Evolutionary conservation across 64 coral and sea anemone genomes (phyloP).

Genomic region (Actinia equina): DNA sequence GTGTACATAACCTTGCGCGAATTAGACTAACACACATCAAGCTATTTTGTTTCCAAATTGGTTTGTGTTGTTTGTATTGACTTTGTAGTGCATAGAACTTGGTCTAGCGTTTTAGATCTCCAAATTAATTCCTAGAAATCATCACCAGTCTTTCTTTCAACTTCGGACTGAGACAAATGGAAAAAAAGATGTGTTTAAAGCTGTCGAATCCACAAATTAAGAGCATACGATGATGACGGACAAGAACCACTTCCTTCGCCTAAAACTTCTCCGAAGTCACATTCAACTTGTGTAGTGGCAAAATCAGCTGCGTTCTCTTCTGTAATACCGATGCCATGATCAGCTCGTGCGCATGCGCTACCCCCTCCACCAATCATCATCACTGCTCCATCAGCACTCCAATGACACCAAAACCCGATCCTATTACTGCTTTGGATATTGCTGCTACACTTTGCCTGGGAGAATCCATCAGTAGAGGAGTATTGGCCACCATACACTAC

Average conservation of each 20-base stretch:
- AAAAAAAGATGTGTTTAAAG: no score
- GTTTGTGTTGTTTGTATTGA: no score
- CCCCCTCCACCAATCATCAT: background rate
- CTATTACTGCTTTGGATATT: constrained; percentile 23
- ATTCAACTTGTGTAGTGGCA: background rate
- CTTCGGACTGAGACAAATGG: no score
- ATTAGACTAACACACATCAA: no score
- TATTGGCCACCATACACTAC: constrained; percentile 3
- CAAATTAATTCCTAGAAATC: no score
- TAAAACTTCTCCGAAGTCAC: constrained; percentile 35
- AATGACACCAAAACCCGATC: background rate
- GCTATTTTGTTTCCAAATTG: no score
- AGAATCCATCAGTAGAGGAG: background rate
- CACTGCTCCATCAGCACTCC: constrained; percentile 32
- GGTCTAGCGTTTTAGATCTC: no score
- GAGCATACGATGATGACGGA: constrained; percentile 20
- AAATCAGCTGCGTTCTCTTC: constrained; percentile 2
- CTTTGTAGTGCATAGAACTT: no score
- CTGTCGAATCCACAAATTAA: constrained; percentile 56
- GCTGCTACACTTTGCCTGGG: constrained; percentile 20
- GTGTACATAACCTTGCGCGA: no score
- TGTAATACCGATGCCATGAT: constrained; percentile 43
- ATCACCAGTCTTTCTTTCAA: no score
- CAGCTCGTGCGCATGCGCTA: constrained; percentile 50
- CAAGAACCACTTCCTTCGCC: background rate